Percentiles rank a stretch among this genome's conserved stretches.
These are phyloP conservation scores for Pterois miles DNA, from an alignment of 2,797 vertebrate genomes.

Conservation along the genomic window DNA sequence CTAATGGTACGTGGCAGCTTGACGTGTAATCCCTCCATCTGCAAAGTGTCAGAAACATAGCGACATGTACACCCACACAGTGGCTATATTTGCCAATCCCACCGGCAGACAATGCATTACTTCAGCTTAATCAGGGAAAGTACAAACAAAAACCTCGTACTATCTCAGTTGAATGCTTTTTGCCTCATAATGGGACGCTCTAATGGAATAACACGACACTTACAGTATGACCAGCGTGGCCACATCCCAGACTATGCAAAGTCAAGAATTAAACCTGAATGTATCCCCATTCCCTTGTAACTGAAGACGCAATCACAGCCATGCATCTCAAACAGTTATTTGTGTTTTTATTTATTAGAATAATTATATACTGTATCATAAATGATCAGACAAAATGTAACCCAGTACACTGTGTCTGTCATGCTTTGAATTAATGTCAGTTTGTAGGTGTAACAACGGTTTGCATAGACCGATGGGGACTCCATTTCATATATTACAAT, in stretches of 20 bases:
- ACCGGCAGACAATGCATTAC: constrained; percentile 67
- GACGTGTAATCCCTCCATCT: constrained; percentile 72
- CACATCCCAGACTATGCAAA: neutral
- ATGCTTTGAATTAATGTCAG: neutral
- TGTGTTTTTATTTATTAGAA: neutral
- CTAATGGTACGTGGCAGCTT: constrained; percentile 67
- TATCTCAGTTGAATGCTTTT: constrained; percentile 33
- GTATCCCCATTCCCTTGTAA: neutral
- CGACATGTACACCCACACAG: constrained; percentile 48
- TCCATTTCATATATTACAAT: constrained; percentile 44
- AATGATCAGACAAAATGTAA: neutral
- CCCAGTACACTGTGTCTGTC: neutral
- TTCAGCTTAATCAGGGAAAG: constrained; percentile 62
- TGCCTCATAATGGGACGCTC: constrained; percentile 21
- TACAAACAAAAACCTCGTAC: constrained; percentile 44
- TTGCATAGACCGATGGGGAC: constrained; percentile 4
- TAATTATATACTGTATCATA: neutral
- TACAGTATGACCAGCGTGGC: neutral
- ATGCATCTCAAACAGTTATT: neutral
- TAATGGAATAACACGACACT: neutral
- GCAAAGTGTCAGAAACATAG: constrained; percentile 63
- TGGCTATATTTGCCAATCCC: constrained; percentile 52
- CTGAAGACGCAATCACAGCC: neutral
- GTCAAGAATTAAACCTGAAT: neutral
- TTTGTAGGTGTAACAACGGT: neutral